phyloP scores from a whole-genome alignment of 1,140 invertebrate species.

The Artemia franciscana region DNA sequence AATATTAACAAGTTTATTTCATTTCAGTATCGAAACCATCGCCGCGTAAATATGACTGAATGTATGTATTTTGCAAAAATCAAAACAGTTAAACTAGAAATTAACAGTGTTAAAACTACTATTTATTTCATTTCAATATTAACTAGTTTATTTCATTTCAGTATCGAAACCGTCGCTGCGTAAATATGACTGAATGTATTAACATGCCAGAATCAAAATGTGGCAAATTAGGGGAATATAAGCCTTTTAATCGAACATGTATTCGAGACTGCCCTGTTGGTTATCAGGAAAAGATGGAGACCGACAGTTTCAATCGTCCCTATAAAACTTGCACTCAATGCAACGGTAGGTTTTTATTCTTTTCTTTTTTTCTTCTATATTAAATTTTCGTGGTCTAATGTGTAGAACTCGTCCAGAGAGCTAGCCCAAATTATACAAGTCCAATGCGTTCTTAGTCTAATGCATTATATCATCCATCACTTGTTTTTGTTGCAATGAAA shows the following conservation, averaged over 20 bases:
- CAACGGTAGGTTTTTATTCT: conserved; percentile 16
- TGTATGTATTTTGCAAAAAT: no score
- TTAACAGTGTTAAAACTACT: no score
- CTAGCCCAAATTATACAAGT: no score
- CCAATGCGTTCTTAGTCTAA: no score
- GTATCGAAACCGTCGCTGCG: conserved; percentile 45
- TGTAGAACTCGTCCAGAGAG: no score
- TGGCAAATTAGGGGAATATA: conserved; percentile 22
- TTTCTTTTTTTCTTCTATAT: no score
- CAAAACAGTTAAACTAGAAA: no score
- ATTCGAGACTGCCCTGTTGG: conserved; percentile 46
- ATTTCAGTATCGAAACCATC: conserved; percentile 35
- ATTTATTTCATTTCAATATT: conserved; percentile 3
- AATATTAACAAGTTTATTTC: conserved; percentile 5
- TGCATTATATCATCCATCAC: no score
- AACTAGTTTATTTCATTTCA: conserved; percentile 19
- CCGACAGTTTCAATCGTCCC: conserved; percentile 8
- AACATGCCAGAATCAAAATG: conserved; percentile 27
- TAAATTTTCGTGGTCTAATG: no score
- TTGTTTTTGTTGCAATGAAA: no score
- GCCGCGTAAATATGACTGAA: conserved; percentile 47
- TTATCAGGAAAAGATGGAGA: conserved; percentile 29
- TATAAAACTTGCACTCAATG: conserved; percentile 15
- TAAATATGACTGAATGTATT: conserved; percentile 44
- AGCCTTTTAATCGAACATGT: conserved; percentile 35